Conservation (phyloP, 2,797 vertebrate genomes). For the Macrochelys suwanniensis region DNA sequence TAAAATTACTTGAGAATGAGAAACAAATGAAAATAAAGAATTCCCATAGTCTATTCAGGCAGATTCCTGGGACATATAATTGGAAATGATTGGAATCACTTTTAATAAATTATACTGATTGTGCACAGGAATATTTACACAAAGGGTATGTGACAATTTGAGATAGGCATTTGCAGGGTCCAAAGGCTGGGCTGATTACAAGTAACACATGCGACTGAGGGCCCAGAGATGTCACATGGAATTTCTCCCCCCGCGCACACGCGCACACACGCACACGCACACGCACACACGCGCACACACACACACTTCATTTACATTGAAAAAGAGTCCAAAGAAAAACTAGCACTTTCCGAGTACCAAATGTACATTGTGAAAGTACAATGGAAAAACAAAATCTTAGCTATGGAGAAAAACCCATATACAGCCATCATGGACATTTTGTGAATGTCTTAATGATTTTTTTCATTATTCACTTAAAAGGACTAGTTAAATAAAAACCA, state of each 20-base stretch:
- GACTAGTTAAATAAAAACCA: slow-evolving; percentile 7
- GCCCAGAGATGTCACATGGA: background rate
- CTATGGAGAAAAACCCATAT: background rate
- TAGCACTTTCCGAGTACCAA: background rate
- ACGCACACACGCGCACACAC: too few relatives aligned
- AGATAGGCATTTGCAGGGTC: background rate
- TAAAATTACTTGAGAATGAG: slow-evolving; percentile 41
- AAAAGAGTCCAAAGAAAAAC: background rate
- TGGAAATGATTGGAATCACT: background rate
- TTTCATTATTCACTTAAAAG: background rate
- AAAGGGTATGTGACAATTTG: background rate
- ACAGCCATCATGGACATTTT: background rate
- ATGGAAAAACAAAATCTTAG: background rate
- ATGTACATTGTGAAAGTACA: background rate
- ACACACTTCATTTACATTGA: background rate
- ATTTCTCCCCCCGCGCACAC: too few relatives aligned
- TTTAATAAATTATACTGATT: slow-evolving; percentile 3
- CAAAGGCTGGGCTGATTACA: slow-evolving; percentile 2
- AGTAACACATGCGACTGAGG: slow-evolving; percentile 11
- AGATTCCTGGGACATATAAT: background rate
- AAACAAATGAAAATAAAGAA: slow-evolving; percentile 49
- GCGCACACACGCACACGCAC: too few relatives aligned
- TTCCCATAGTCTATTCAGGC: background rate
- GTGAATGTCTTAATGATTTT: slow-evolving; percentile 10
- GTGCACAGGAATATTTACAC: slow-evolving; percentile 10